Base-by-base conservation (phyloP, 2,797 vertebrate species). In the Phrynocephalus forsythii region DNA sequence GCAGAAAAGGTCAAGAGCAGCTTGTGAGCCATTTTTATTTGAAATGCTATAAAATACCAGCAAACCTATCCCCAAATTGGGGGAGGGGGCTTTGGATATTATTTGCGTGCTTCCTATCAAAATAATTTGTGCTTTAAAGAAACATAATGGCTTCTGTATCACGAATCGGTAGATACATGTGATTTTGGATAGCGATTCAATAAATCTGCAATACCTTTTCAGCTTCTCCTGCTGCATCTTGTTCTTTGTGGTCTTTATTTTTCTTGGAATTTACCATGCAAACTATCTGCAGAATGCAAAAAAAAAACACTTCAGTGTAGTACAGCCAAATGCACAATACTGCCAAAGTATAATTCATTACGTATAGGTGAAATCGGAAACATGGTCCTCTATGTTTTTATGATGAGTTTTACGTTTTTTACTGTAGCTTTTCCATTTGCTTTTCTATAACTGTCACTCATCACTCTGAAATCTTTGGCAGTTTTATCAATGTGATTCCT, bases 151-250 rank as follows among this genome's bases (percentile, higher is more conserved):
- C 26, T 0, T 48, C 79, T 92, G 69, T 33, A 90, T 85, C 2
- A 68, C 72, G 56, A 30, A 79, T 5, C 85, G 63, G 83, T 88
- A 52, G 60, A 84, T 68, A 8, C 77, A 52, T 60, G 22, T 79
- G 20, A n/a, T 56, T 85, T 80, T 68, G 60, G 77, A 52, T 73
- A 68, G 24, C 1, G 3, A 68, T 3, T 16, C 38, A 60, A 22
- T 81, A 44, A 11, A 82, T 56, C 9, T 73, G 5, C 90, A 92
- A 90, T 95, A 97, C 96, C 96, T 96, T 95, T 88, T 94, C 95
- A 82, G 78, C 92, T 87, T 92, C 93, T 85, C 89, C 94, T 77
- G 87, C 91, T 90, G 88, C 38, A 72, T 93, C 91, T 50, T 93
- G 92, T 79, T 91, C 94, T 81, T 72, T 92, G 78, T 87, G 56